Evolutionary conservation across 2,797 vertebrate genomes (phyloP), one percentile per base, ranked within the genome.

Genomic region (Leptodactylus fallax): DNA sequence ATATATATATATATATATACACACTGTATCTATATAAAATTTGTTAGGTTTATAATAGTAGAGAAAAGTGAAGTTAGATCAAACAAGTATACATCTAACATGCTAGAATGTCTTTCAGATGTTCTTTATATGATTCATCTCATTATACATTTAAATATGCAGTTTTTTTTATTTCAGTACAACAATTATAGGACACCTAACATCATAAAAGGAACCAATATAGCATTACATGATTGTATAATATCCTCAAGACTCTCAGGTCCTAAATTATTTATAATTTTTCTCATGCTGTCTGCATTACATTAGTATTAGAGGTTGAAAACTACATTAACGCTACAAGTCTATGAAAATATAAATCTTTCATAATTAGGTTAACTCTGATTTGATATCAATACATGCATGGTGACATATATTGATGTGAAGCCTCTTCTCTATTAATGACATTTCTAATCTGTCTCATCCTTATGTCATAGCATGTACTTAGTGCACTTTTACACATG

Each of bases 341-440:
- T 86, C 21, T 10, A 49, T 56, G 36, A 79, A 61, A 79, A 86
- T 56, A 88, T 23, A 81, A 69, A 89, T 86, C 71, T 49, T 89
- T 83, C 36, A 83, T 83, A 78, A 83, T 89, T 89, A 89, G 71
- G 53, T 77, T 69, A 78, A 69, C n/a, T 81, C 86, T 86, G 61
- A 71, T 86, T 83, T 83, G 71, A 86, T 89, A 83, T 83, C 82
- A 89, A 86, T 86, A 83, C 79, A 83, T 83, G 61, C 84, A 83
- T 83, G 61, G 47, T 79, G 88, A 89, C 88, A 89, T 23, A 67
- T 89, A 86, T 86, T 86, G 84, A 89, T 89, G 88, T 79, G 72
- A 83, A 23, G 79, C n/a, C 58, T 77, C 51, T 71, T 51, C 79
- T 69, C 72, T 60, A 67, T 19, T 85, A 85, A 85, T 76, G 60